These are phyloP conservation scores for Tipula vernalis DNA, from an alignment of 2,888 invertebrate species.

Conservation along the genomic window DNA sequence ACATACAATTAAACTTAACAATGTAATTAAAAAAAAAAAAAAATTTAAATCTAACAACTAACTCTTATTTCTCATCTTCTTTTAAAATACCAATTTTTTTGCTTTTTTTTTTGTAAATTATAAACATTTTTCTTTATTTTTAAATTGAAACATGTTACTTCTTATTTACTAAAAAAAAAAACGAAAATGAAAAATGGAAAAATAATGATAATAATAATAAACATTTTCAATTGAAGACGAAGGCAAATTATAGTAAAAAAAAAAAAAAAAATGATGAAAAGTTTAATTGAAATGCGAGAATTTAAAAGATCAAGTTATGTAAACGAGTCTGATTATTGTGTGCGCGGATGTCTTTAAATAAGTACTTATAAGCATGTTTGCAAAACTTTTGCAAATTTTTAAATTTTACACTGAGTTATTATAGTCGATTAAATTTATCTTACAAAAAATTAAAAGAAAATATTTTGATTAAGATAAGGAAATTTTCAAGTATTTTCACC, in stretches of 20 bases:
- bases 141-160: conserved; percentile 13
- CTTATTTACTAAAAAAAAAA: conserved; percentile 10
- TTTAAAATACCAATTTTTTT: not conserved
- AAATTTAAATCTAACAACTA: conserved; percentile 4
- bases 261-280: not conserved
- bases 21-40: conserved; percentile 6
- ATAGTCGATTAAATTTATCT: too few relatives aligned
- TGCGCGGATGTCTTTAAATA: not conserved
- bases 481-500: too few relatives aligned
- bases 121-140: conserved; percentile 16
- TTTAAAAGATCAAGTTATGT: not conserved
- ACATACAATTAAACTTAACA: conserved; percentile 8
- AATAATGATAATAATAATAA: conserved; percentile 7
- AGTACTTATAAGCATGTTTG: not conserved
- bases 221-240: not conserved
- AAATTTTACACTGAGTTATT: too few relatives aligned
- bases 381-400: too few relatives aligned
- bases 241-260: not conserved
- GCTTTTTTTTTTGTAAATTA: conserved; percentile 12
- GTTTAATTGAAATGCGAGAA: not conserved
- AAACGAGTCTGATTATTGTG: not conserved
- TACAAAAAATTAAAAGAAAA: too few relatives aligned
- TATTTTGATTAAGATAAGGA: too few relatives aligned
- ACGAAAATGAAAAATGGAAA: not conserved
- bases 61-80: not conserved